Base-by-base conservation (phyloP, 2,797 vertebrate species). In the Semotilus atromaculatus region DNA sequence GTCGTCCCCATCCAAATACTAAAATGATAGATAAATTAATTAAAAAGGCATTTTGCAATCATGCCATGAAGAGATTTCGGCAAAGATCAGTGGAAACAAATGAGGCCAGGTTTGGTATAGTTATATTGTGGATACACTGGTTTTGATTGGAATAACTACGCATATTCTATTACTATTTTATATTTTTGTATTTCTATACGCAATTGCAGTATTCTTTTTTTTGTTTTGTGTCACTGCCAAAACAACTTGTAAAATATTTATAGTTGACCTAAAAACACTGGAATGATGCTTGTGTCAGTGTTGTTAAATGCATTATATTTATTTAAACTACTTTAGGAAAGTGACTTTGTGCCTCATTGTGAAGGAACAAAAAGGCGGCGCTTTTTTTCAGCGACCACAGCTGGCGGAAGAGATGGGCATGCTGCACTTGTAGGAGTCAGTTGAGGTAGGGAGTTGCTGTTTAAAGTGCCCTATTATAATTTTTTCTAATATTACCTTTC, bases 1-100 rank as follows among this genome's bases (percentile, higher is more conserved):
- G 51, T 38, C n/a, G 1, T 62, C 55, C 82, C 53, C 71, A 74
- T 81, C 18, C 62, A 76, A 76, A 62, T 26, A 55, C 77, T 77
- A 64, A 70, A 40, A 38, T 36, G 13, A 29, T 45, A 62, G 26
- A 64, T 64, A 64, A 64, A 34, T 71, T 60, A 34, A 43, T 43
- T n/a, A 13, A 68, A 78, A 38, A 62, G 72, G 45, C 36, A 53
- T 71, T 80, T 55, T 55, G 34, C 34, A 60, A 40, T 36, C 14
- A 38, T 19, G 75, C 51, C 48, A 75, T 16, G 0, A 53, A n/a
- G 45, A 74, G 58, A 38, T 9, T n/a, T 83, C 9, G 14, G 18
- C 31, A 67, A 60, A 21, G 53, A 26, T 62, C 23, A 43, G 67
- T 53, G 13, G 16, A 51, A 80, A 66, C 13, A 68, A 67, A 83